Conservation (phyloP, 2,888 invertebrate species). For the Seira sanloemensis region DNA sequence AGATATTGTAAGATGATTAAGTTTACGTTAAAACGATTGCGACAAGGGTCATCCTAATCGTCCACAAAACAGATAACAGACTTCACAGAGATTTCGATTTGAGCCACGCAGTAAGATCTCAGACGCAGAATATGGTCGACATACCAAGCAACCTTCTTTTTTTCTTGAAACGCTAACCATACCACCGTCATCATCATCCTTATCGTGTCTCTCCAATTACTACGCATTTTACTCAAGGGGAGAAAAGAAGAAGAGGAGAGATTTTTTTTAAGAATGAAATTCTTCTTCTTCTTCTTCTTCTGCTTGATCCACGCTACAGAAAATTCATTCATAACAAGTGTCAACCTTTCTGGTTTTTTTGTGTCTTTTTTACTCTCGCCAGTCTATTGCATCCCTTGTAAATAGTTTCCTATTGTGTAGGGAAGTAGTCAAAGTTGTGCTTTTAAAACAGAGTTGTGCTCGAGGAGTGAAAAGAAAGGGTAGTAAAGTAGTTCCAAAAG, state of each 20-base stretch:
- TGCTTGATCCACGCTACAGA: constrained; percentile 8
- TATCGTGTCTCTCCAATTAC: constrained; percentile 24
- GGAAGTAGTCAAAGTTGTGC: background rate
- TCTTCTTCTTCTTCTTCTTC: constrained; percentile 8
- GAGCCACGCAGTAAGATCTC: background rate
- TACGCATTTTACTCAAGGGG: constrained; percentile 50
- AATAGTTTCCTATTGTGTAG: background rate
- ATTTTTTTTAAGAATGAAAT: constrained; percentile 45
- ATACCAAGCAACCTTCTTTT: constrained; percentile 33
- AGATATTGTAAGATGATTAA: constrained; percentile 10
- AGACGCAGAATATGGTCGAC: constrained; percentile 15
- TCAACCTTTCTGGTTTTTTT: constrained; percentile 43
- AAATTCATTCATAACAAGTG: constrained; percentile 51
- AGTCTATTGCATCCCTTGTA: background rate
- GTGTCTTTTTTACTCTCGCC: background rate
- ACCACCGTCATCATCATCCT: constrained; percentile 25
- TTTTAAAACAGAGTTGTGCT: background rate
- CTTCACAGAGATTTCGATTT: background rate
- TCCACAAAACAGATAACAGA: constrained; percentile 12
- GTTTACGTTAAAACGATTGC: constrained; percentile 6
- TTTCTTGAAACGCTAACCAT: constrained; percentile 28
- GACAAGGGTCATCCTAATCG: constrained; percentile 16
- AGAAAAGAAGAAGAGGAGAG: constrained; percentile 4
- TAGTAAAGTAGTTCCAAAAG: constrained; percentile 8
- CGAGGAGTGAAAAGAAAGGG: background rate